Percentiles rank a stretch among this genome's conserved stretches.
phyloP scores from a whole-genome alignment of 2,113 vertebrate species.

The Tyto alba region DNA sequence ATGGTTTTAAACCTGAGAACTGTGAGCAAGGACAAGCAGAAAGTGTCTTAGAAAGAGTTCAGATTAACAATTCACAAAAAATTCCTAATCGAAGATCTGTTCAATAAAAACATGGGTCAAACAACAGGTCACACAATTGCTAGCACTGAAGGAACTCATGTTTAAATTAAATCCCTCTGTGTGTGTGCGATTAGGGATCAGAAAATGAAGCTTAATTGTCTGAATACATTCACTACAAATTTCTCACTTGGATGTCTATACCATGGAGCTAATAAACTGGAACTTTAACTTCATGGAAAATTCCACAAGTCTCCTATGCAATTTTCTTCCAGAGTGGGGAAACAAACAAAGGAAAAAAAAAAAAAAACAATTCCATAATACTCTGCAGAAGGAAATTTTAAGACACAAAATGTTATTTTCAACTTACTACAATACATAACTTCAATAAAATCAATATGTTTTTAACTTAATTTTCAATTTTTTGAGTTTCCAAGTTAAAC shows the following conservation, averaged over 20 bases:
- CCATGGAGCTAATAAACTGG: background rate
- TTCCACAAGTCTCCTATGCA: background rate
- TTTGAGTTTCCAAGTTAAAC: background rate
- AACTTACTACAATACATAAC: accelerated
- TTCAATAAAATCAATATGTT: background rate
- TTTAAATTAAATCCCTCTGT: conserved; percentile 4
- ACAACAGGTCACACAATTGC: background rate
- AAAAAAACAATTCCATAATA: background rate
- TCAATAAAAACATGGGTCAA: background rate
- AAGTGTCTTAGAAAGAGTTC: background rate
- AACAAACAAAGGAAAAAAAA: background rate
- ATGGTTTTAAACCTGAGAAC: background rate
- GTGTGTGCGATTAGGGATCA: conserved; percentile 17
- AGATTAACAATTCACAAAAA: background rate
- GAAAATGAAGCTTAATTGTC: conserved; percentile 45
- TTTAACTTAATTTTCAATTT: background rate
- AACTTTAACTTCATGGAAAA: background rate
- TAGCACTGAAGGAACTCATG: background rate
- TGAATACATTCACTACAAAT: conserved; percentile 21
- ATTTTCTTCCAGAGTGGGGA: background rate
- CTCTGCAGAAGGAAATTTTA: background rate
- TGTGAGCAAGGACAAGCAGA: background rate
- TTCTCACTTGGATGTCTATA: background rate
- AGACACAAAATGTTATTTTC: background rate
- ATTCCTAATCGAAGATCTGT: background rate